A percentile compares a stretch with the other conserved stretches of the same genome.
Evolutionary conservation across 1,140 invertebrate genomes (phyloP).

Genomic region (Anadara kagoshimensis): DNA sequence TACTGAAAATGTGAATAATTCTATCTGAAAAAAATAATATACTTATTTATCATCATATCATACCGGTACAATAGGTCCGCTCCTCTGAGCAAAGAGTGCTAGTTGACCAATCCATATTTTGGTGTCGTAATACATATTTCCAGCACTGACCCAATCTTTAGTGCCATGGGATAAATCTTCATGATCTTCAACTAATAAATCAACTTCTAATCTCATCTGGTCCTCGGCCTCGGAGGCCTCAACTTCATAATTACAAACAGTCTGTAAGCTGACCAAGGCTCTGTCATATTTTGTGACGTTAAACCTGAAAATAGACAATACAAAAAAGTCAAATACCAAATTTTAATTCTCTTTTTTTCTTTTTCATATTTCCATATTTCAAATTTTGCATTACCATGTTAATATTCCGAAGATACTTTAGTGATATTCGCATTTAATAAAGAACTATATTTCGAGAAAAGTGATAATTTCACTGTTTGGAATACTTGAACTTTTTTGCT

Average conservation of each 20-base stretch:
- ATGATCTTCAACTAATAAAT: slow-evolving; percentile 48
- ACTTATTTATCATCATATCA: too few species aligned
- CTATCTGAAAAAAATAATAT: too few species aligned
- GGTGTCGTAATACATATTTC: slow-evolving; percentile 44
- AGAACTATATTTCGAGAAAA: too few species aligned
- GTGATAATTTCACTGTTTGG: too few species aligned
- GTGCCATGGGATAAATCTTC: slow-evolving; percentile 25
- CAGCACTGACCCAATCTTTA: slow-evolving; percentile 46
- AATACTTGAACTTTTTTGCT: too few species aligned
- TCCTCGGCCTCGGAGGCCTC: slow-evolving; percentile 35
- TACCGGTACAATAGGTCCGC: slow-evolving; percentile 24
- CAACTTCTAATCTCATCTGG: slow-evolving; percentile 36
- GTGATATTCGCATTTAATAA: too few species aligned
- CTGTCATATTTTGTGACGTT: slow-evolving; percentile 46
- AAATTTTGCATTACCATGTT: too few species aligned
- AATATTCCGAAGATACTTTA: too few species aligned
- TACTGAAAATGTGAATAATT: too few species aligned
- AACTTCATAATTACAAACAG: slow-evolving; percentile 51
- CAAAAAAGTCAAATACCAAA: too few species aligned
- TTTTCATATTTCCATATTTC: too few species aligned
- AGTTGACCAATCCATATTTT: slow-evolving; percentile 59
- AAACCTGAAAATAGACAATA: slow-evolving; percentile 30
- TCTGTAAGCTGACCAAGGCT: slow-evolving; percentile 40
- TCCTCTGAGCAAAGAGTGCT: slow-evolving; percentile 20
- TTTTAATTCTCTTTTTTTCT: too few species aligned